Conservation (phyloP, 2,888 invertebrate species). For the Electrophaes corylata region DNA sequence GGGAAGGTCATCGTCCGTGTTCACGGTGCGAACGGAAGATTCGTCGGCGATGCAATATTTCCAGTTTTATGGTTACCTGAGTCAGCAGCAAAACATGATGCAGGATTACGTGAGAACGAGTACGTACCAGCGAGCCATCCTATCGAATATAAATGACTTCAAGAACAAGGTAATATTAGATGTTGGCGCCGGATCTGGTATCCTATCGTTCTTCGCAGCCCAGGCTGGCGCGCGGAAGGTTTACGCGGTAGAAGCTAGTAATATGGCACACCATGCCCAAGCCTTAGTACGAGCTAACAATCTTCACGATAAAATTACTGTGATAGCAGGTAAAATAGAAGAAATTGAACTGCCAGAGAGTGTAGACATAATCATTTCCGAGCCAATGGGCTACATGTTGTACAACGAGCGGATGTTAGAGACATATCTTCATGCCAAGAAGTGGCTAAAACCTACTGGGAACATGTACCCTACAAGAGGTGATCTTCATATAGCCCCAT, state of each 20-base stretch:
- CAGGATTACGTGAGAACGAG: conserved; percentile 99
- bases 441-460: conserved; percentile 96
- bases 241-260: conserved; percentile 99
- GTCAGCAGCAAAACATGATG: conserved; percentile 99
- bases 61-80: conserved; percentile 99
- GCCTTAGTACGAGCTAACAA: conserved; percentile 95
- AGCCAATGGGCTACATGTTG: conserved; percentile 99
- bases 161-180: conserved; percentile 96
- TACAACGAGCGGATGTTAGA: conserved; percentile 99
- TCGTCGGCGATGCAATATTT: conserved; percentile 99
- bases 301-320: conserved; percentile 93
- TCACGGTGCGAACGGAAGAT: conserved; percentile 98
- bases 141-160: conserved; percentile 96
- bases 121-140: conserved; percentile 98
- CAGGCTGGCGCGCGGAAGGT: conserved; percentile 98
- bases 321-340: conserved; percentile 99
- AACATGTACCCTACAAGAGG: conserved; percentile 99
- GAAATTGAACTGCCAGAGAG: conserved; percentile 97
- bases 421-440: conserved; percentile 98
- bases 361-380: conserved; percentile 98
- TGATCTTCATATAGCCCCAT: conserved; percentile 98
- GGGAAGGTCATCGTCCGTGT: conserved; percentile 91
- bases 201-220: conserved; percentile 98
- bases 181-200: conserved; percentile 99
- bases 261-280: conserved; percentile 98